Evolutionary conservation across 2,888 invertebrate species (phyloP), one percentile per base, ranked within the genome.

Genomic region (Athrips mouffetella): DNA sequence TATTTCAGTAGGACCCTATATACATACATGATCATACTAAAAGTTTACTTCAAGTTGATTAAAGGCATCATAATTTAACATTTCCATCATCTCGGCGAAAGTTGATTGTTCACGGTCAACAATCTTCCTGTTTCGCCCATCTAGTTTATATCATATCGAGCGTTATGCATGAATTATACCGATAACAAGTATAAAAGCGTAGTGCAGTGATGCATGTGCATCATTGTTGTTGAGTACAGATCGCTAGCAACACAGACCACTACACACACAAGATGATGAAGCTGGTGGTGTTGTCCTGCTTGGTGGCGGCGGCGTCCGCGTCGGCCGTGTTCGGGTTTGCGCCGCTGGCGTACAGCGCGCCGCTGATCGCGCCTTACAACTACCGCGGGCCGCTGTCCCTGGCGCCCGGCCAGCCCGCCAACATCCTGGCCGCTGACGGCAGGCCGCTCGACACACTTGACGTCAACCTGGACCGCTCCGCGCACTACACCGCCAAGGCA

Each of bases 241-340:
- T 60, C n/a, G n/a, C n/a, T n/a, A 66, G 47, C 76, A 80, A 81
- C 82, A 86, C 86, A 87, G 84, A 83, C 85, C 83, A 75, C 68
- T 70, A 56, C 63, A 76, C n/a, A n/a, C 20, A 37, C 37, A 83
- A 65, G 60, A 89, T 89, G 89, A 71, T 87, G 76, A 87, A 87
- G 70, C 75, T 89, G 89, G 90, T 91, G 88, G 91, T 91, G 77
- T 90, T 92, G 84, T 90, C 89, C 69, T 91, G 91, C 80, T 70
- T 91, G 63, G 60, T 91, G 75, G 90, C 91, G 58, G 80, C 89
- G 58, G 91, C 86, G 59, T 82, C 86, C 52, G 91, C 91, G 16
- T 47, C 48, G 15, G 42, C 25, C 8, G 46, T 51, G 29, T 11
- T 49, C 3, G 15, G 21, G 8, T 45, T 13, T 23, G 45, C 45